Evolutionary conservation across 2,113 vertebrate genomes (phyloP).

Genomic region (Cichladusa arquata): DNA sequence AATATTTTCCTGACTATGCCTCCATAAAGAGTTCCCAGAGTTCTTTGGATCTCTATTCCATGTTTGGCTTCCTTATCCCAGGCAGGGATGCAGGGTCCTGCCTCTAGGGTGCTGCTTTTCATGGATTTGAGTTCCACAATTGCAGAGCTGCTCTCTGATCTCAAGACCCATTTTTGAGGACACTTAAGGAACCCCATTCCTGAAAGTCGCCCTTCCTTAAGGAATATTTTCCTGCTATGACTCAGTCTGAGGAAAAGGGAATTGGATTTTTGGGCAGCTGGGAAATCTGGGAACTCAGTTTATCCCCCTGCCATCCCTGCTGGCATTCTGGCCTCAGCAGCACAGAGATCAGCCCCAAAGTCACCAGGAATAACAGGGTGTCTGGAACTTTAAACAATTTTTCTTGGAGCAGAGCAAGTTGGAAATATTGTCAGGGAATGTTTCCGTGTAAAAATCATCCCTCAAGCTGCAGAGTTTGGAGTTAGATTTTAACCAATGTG

Average conservation of each 20-base stretch:
- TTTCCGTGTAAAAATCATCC: neutral
- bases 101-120: neutral
- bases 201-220: neutral
- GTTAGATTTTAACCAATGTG: neutral
- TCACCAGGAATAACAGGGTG: neutral
- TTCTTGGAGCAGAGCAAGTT: neutral
- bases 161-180: neutral
- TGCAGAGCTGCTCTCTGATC: neutral
- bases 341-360: neutral
- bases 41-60: neutral
- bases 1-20: neutral
- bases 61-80: neutral
- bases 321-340: neutral
- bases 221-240: neutral
- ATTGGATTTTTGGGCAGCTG: neutral
- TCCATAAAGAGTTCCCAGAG: neutral
- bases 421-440: neutral
- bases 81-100: neutral
- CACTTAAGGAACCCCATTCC: neutral
- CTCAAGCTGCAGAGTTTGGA: neutral
- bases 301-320: neutral
- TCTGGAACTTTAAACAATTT: neutral
- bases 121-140: neutral
- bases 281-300: neutral
- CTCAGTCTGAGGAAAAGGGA: fast-evolving